Evolutionary conservation across 30 jellyfish, hydroid and myxozoan species (phyloP).

Genomic region (Nemopilema nomurai): DNA sequence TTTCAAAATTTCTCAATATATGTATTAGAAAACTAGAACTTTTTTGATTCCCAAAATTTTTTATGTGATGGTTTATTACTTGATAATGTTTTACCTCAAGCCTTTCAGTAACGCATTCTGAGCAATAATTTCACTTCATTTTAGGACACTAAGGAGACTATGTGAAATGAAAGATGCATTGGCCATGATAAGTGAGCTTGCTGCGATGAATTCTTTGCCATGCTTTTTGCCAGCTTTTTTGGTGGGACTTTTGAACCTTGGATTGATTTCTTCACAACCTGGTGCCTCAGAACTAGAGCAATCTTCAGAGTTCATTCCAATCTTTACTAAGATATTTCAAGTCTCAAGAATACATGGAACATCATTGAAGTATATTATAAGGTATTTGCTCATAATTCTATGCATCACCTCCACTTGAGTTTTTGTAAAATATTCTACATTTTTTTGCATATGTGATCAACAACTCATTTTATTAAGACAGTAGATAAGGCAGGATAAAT

Average conservation of each 20-base stretch:
- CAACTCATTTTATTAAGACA: no score
- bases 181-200: neutral
- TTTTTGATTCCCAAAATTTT: no score
- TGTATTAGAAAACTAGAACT: no score
- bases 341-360: neutral
- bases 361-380: conserved; percentile 8
- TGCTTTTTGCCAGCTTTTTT: conserved; percentile 14
- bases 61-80: neutral
- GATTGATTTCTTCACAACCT: conserved; percentile 45
- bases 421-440: neutral
- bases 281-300: neutral
- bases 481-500: no score
- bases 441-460: neutral
- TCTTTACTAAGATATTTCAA: conserved; percentile 16
- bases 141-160: conserved; percentile 25
- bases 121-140: neutral
- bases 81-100: neutral
- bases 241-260: conserved; percentile 8
- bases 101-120: neutral
- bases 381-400: conserved; percentile 2
- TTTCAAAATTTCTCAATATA: no score
- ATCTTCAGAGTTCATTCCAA: neutral
- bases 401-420: neutral
- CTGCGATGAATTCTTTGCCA: conserved; percentile 18
- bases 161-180: conserved; percentile 16